phyloP scores from a whole-genome alignment of 1,140 invertebrate species.

The Steinernema feltiae region DNA sequence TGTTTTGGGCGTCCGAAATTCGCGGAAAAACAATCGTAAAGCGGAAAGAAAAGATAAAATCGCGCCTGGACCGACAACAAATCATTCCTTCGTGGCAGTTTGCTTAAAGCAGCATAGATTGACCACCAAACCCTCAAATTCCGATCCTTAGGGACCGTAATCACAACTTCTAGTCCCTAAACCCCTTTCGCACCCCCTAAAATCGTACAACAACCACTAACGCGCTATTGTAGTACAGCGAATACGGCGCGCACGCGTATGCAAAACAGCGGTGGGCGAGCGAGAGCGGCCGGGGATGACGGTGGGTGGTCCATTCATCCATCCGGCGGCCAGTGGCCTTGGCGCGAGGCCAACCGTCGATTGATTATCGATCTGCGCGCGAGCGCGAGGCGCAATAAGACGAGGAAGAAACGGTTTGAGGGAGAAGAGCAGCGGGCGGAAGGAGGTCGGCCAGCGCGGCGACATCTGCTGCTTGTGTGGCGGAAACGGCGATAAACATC shows the following conservation, averaged over 20 bases:
- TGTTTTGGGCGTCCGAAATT: too few species aligned
- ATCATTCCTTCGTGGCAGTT: too few species aligned
- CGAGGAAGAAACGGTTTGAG: neutral
- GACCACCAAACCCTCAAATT: neutral
- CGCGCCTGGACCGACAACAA: too few species aligned
- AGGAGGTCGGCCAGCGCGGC: neutral
- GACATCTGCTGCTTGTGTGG: constrained; percentile 2
- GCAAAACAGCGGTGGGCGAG: constrained; percentile 5
- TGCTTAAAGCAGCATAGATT: too few species aligned
- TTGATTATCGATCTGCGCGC: constrained; percentile 13
- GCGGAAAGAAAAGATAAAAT: too few species aligned
- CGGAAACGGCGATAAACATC: too few species aligned
- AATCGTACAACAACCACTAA: neutral
- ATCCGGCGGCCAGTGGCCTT: too few species aligned
- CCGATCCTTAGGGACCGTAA: neutral
- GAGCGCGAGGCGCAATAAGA: too few species aligned
- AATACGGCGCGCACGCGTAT: neutral
- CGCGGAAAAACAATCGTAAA: too few species aligned
- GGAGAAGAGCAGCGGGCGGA: neutral
- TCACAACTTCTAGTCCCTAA: neutral
- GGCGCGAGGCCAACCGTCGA: neutral
- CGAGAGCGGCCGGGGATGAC: neutral
- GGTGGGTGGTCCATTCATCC: neutral
- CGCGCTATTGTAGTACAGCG: neutral
- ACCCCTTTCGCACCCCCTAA: neutral